These are phyloP conservation scores for Paratrypauchen microcephalus DNA, from an alignment of 2,797 vertebrate genomes.

Conservation along the genomic window DNA sequence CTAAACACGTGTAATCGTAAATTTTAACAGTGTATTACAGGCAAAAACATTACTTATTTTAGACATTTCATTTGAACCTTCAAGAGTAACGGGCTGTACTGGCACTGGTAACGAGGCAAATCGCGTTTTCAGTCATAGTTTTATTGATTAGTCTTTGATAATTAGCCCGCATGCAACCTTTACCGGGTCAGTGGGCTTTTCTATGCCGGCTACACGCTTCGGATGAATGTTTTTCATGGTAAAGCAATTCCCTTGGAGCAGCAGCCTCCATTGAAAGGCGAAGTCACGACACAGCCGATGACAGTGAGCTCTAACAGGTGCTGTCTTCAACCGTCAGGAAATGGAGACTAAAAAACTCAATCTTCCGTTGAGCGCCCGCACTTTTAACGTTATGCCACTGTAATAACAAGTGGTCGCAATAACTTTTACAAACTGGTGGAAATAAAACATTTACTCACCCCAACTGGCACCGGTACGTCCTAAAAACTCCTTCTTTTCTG, in stretches of 20 bases:
- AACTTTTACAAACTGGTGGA: neutral
- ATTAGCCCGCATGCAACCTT: slow-evolving; percentile 13
- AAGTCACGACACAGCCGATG: slow-evolving; percentile 70
- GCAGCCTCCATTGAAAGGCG: slow-evolving; percentile 45
- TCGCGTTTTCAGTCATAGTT: neutral
- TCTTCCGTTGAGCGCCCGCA: neutral
- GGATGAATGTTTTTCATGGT: neutral
- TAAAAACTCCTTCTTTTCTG: slow-evolving; percentile 92
- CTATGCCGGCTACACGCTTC: neutral
- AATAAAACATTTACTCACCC: slow-evolving; percentile 82
- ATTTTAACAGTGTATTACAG: neutral
- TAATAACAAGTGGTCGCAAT: neutral
- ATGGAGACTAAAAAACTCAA: slow-evolving; percentile 5
- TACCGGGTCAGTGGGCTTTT: neutral
- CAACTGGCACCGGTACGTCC: slow-evolving; percentile 92
- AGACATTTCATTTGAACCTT: neutral
- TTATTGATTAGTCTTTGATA: neutral
- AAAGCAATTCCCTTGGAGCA: slow-evolving; percentile 22
- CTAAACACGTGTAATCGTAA: neutral
- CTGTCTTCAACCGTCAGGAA: slow-evolving; percentile 56
- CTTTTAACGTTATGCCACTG: neutral
- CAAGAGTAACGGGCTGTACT: neutral
- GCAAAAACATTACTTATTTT: neutral
- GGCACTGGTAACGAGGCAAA: neutral
- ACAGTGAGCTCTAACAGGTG: slow-evolving; percentile 76